Evolutionary conservation across 2,888 invertebrate species (phyloP).

Genomic region (Eristalinus sepulchralis): DNA sequence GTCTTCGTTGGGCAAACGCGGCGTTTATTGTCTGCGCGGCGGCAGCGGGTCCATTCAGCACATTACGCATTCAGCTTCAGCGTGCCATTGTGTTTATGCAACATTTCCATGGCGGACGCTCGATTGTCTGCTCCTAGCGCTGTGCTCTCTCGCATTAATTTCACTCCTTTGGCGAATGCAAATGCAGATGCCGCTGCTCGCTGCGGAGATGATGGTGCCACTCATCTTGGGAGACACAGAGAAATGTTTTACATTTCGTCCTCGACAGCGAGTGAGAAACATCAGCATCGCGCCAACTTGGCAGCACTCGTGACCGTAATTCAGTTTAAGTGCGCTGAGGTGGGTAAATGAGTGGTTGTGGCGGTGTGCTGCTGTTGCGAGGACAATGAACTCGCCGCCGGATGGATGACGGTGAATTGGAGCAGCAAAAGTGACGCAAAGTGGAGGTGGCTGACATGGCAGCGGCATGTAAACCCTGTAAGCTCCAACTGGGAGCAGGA

Average conservation of each 20-base stretch:
- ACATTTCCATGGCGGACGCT: background rate
- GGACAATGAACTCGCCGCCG: background rate
- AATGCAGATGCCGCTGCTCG: conserved; percentile 31
- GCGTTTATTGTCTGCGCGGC: background rate
- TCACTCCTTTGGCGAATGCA: conserved; percentile 39
- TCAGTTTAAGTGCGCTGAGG: background rate
- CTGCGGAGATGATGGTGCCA: background rate
- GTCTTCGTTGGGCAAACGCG: background rate
- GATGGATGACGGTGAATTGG: background rate
- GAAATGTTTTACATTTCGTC: background rate
- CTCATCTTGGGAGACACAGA: background rate
- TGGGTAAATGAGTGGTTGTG: background rate
- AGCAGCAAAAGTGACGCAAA: background rate
- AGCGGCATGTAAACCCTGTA: background rate
- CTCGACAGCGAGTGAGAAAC: background rate
- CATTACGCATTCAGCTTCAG: background rate
- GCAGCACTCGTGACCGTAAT: background rate
- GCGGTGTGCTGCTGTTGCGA: background rate
- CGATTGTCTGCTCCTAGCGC: background rate
- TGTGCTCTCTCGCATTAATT: conserved; percentile 42
- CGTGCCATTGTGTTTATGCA: background rate
- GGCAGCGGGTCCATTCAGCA: background rate
- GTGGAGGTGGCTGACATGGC: background rate
- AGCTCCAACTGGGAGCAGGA: background rate
- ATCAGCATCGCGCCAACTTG: background rate